Evolutionary conservation across 2,797 vertebrate species (phyloP), one percentile per base, ranked within the genome.

Genomic region (Gephyroberyx darwinii): DNA sequence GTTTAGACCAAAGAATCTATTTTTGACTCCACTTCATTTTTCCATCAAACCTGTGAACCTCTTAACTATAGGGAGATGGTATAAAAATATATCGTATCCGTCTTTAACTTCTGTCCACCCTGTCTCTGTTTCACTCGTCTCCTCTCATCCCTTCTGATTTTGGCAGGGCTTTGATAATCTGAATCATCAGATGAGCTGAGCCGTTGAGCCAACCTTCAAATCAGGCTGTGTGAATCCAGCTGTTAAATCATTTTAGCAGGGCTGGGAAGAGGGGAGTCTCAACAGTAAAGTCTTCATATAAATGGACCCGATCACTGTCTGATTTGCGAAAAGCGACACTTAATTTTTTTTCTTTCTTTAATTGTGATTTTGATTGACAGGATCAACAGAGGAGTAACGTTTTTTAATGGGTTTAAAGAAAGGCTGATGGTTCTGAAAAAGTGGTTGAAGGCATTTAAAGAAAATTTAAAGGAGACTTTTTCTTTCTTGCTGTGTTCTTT

Each of bases 141-240:
- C 71, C 57, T 65, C 77, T 66, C 26, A 20, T 77, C 79, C 61
- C 57, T 6, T 83, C 69, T 77, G 76, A 84, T 72, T 86, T 80
- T 75, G 69, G 65, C 75, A 81, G 79, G 81, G 78, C 84, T 90
- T 82, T 88, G 81, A 86, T 80, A 80, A 86, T 84, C 62, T 77
- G 72, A 89, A 88, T 86, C 78, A 88, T 85, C 77, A 83, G 74
- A 81, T 69, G 75, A 80, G 68, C 61, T 43, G 65, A 48, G 78
- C 69, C 57, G 67, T 57, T 71, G 80, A 84, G 77, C 58, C 74
- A 57, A 53, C 59, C 61, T 68, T 81, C 61, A 82, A 85, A 84
- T 71, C 77, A 50, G 56, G 61, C 69, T 55, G 37, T 43, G 60
- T 65, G 72, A 77, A 63, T 66, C 75, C 68, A 84, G 33, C 62